Evolutionary conservation across 2,888 invertebrate genomes (phyloP).

Genomic region (Elysia crispata): DNA sequence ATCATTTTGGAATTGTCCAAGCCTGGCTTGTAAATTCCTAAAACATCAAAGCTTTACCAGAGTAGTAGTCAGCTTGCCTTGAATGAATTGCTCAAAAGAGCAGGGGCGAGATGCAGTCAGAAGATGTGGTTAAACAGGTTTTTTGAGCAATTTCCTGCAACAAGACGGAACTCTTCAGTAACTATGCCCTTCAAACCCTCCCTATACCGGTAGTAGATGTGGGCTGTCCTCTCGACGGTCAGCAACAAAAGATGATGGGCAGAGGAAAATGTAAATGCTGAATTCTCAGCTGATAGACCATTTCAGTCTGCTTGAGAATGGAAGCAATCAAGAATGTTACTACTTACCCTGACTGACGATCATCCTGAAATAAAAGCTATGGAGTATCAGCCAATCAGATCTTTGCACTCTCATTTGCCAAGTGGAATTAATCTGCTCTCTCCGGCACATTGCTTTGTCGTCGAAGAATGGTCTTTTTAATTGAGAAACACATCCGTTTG

Average conservation of each 20-base stretch:
- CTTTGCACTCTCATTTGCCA: slow-evolving; percentile 69
- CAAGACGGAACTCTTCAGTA: slow-evolving; percentile 64
- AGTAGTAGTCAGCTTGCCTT: slow-evolving; percentile 74
- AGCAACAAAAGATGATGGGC: slow-evolving; percentile 81
- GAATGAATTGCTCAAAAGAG: slow-evolving; percentile 73
- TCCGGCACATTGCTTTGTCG: slow-evolving; percentile 86
- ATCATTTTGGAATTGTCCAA: slow-evolving; percentile 49
- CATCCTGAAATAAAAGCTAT: slow-evolving; percentile 84
- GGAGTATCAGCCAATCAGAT: slow-evolving; percentile 82
- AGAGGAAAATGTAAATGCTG: slow-evolving; percentile 77
- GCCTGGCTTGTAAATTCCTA: slow-evolving; percentile 57
- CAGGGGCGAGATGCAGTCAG: slow-evolving; percentile 54
- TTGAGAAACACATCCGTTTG: slow-evolving; percentile 80
- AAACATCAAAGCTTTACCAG: slow-evolving; percentile 66
- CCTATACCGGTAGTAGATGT: slow-evolving; percentile 83
- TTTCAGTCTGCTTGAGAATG: slow-evolving; percentile 78
- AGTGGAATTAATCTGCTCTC: slow-evolving; percentile 77
- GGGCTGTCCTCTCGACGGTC: slow-evolving; percentile 82
- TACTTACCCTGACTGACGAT: slow-evolving; percentile 87
- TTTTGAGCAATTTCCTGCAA: slow-evolving; percentile 49
- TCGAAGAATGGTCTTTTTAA: slow-evolving; percentile 84
- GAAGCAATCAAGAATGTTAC: slow-evolving; percentile 83
- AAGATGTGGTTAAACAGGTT: slow-evolving; percentile 43
- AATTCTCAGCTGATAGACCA: slow-evolving; percentile 73
- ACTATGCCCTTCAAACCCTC: slow-evolving; percentile 70